Evolutionary conservation across 2,113 vertebrate genomes (phyloP).

Genomic region (Ciconia stormi): DNA sequence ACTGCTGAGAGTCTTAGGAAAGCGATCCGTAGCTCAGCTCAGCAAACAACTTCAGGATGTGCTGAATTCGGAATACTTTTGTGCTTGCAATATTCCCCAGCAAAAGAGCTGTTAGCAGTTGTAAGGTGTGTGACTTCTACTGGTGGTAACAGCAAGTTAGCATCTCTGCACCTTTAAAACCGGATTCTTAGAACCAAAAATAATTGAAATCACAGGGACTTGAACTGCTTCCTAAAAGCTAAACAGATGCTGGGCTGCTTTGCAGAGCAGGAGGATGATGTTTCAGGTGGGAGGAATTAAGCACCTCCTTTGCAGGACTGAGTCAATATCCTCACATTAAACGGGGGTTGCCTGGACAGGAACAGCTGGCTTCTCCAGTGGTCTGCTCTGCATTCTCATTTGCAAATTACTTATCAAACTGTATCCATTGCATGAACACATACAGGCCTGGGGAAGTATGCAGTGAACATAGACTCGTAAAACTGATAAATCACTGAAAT

Average conservation of each 20-base stretch:
- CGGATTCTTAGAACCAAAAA: neutral
- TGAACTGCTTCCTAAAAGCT: neutral
- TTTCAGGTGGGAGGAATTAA: neutral
- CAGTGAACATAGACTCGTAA: neutral
- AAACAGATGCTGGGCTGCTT: neutral
- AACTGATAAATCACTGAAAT: neutral
- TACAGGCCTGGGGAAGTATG: neutral
- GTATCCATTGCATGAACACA: too few species aligned
- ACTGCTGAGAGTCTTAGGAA: neutral
- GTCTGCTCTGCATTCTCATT: neutral
- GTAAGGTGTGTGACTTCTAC: neutral
- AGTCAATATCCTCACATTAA: neutral
- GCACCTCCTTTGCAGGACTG: neutral
- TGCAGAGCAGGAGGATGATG: neutral
- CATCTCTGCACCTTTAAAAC: neutral
- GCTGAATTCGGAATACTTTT: neutral
- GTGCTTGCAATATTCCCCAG: neutral
- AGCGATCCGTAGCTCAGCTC: neutral
- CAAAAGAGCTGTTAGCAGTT: neutral
- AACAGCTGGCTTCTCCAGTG: neutral
- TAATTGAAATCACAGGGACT: neutral
- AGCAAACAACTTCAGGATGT: neutral
- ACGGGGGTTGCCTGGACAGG: neutral
- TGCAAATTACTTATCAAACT: neutral
- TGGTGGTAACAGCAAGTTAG: neutral